Evolutionary conservation across 2,797 vertebrate genomes (phyloP), one percentile per base, ranked within the genome.

Genomic region (Bucorvus abyssinicus): DNA sequence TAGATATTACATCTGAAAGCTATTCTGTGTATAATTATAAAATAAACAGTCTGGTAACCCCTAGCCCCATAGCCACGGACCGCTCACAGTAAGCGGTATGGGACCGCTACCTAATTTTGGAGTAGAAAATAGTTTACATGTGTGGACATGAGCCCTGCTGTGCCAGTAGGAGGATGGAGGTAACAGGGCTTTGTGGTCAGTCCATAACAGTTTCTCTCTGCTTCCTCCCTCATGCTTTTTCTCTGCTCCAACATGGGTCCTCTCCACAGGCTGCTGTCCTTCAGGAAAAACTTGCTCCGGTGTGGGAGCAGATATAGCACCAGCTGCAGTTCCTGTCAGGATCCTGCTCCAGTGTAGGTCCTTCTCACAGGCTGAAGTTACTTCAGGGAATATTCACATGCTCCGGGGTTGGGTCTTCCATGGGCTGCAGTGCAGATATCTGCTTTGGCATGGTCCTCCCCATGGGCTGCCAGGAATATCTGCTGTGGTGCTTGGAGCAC

Each of bases 401-500:
- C 34, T 84, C 12, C 15, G 6, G 7, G 34, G 38, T 1, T 27
- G 15, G 10, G 29, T 38, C 9, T 22, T 36, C 12, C 8, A 5
- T 4, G 29, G 36, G 13, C 23, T 67, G 49, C 32, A 63, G 8
- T 7, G 9, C 47, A 40, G 15, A 17, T 50, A 32, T 45, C 34
- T 73, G 34, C 19, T 67, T 34, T 50, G 17, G 12, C 1, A 3
- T 17, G 15, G 5, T 50, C 30, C 8, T 36, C 22, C 45, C 12
- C 6, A 4, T 4, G 2, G 53, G 22, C 44, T 44, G 8, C n/a
- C 19, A 24, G 16, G 26, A 83, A 27, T 10, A 17, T 7, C 16
- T 0, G 1, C 24, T 34, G 12, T 55, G 45, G 17, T 21, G 26
- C 8, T 12, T 20, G 16, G 7, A 44, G 5, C 1, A 0, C 7